A percentile compares a stretch with the other conserved stretches of the same genome.
These are phyloP conservation scores for Acyrthosiphon pisum DNA, from an alignment of 1,140 invertebrate species.

Conservation along the genomic window DNA sequence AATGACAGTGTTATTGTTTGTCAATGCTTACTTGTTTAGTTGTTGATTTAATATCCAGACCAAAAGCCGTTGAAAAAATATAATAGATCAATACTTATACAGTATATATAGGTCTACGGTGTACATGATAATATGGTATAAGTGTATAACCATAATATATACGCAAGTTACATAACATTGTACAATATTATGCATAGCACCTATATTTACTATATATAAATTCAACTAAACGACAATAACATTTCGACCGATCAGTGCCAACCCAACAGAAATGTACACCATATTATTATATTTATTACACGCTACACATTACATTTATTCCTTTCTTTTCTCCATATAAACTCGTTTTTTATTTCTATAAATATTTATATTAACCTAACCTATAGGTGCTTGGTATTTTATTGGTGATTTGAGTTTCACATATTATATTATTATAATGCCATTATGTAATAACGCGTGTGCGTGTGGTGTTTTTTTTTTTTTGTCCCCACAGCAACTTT, in stretches of 20 bases:
- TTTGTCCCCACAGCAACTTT: constrained; percentile 72
- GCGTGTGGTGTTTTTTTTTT: not conserved
- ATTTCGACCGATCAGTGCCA: not conserved
- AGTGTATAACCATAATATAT: not conserved
- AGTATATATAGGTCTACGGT: not conserved
- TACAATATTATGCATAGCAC: not conserved
- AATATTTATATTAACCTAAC: not conserved
- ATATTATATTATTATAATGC: not conserved
- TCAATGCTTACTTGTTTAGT: not conserved
- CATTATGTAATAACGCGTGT: not conserved
- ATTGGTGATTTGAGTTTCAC: not conserved
- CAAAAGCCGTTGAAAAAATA: not conserved
- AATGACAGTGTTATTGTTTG: not conserved
- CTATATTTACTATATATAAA: not conserved
- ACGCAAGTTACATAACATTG: not conserved
- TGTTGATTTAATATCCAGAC: not conserved
- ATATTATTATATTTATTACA: not conserved
- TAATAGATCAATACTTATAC: not conserved
- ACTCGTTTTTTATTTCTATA: not conserved
- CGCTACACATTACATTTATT: not conserved
- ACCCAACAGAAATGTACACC: not conserved
- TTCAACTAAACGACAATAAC: not conserved
- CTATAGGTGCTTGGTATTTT: not conserved
- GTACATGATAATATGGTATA: not conserved
- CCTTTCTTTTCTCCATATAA: not conserved